Conservation (phyloP, 2,113 vertebrate species). For the Peromyscus leucopus region DNA sequence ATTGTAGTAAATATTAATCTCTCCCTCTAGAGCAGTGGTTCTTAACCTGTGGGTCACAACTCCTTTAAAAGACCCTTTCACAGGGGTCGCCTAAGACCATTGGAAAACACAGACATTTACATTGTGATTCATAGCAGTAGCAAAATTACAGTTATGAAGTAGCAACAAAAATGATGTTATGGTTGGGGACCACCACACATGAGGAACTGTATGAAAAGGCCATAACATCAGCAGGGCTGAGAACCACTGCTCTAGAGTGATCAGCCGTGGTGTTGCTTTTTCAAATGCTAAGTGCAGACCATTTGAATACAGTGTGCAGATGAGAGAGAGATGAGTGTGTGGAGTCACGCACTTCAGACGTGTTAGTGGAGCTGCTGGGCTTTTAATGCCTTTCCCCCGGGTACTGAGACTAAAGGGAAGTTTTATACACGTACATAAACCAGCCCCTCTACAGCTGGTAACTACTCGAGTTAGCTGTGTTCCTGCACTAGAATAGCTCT, state of each 20-base stretch:
- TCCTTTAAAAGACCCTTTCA: not conserved
- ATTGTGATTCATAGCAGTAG: not conserved
- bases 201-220: not conserved
- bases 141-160: not conserved
- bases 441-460: not conserved
- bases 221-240: not conserved
- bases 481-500: not conserved
- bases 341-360: not conserved
- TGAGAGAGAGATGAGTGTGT: not conserved
- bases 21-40: not conserved
- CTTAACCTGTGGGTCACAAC: not conserved
- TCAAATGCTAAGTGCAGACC: not conserved
- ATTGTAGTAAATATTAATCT: not conserved
- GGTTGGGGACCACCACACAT: not conserved
- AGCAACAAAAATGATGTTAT: not conserved
- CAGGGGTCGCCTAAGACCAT: not conserved
- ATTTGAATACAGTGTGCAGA: not conserved
- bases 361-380: not conserved
- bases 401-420: not conserved
- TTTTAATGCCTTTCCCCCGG: not conserved
- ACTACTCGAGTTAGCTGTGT: constrained; percentile 23
- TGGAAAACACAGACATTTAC: not conserved
- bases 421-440: not conserved
- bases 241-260: not conserved
- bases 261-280: constrained; percentile 10